Conservation (phyloP, 2,888 invertebrate genomes). For the Acronicta aceris region DNA sequence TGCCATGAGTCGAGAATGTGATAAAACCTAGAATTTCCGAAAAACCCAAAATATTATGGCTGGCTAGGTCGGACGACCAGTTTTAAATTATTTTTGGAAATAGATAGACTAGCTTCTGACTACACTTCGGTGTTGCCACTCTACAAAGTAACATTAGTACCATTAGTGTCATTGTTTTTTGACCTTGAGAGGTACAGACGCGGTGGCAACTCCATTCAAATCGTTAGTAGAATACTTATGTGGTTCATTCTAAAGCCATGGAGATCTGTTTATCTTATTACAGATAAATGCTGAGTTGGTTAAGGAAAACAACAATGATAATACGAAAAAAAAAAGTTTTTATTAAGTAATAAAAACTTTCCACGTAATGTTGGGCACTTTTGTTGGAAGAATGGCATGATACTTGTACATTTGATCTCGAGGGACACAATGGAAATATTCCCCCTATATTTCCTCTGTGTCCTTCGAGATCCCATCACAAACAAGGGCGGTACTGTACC, state of each 20-base stretch:
- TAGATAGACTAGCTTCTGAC: neutral
- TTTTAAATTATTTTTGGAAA: neutral
- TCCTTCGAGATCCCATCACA: no score
- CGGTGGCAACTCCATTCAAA: slow-evolving; percentile 34
- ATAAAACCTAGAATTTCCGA: no score
- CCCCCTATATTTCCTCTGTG: no score
- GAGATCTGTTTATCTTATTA: slow-evolving; percentile 22
- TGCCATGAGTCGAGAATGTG: no score
- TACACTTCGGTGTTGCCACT: slow-evolving; percentile 1
- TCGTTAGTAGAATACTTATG: slow-evolving; percentile 16
- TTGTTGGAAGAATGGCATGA: no score
- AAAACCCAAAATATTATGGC: no score
- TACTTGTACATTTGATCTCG: no score
- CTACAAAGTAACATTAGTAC: slow-evolving; percentile 7
- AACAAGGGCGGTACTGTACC: no score
- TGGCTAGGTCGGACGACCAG: no score
- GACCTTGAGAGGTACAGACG: slow-evolving; percentile 38
- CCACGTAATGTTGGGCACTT: no score
- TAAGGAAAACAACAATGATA: slow-evolving; percentile 1
- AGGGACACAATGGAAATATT: no score
- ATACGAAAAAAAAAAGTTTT: neutral
- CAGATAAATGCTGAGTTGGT: slow-evolving; percentile 13
- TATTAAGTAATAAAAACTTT: no score
- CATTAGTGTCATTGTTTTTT: slow-evolving; percentile 20
- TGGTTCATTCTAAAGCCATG: slow-evolving; percentile 2